Base-by-base conservation (phyloP, 2,888 invertebrate genomes). In the Agriopis leucophaearia region DNA sequence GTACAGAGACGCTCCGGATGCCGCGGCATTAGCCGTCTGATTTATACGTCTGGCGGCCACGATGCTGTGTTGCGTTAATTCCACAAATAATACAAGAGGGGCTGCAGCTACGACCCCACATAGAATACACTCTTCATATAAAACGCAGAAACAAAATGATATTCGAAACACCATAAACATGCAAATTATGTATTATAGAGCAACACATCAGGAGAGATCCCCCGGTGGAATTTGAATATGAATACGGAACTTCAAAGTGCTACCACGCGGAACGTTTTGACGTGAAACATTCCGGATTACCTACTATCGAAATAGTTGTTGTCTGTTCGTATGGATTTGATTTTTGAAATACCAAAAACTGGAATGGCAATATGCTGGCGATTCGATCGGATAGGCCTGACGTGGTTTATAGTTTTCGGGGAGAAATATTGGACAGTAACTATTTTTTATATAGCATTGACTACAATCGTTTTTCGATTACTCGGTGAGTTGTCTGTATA, bases 11-110 rank as follows among this genome's bases (percentile, higher is more conserved):
- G 82, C 86, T 83, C 88, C 92, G 92, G 92, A 92, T 90, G 90
- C 88, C 87, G 87, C 82, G 83, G 91, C 88, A 89, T 92, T 92
- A 91, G 85, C 82, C 78, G 74, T 77, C 81, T 93, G 92, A 94
- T 94, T 94, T 94, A 94, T 94, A 87, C 81, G 92, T 93, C 93
- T 94, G 92, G 81, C 83, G 92, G 81, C 83, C 83, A 83, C 86
- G 84, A 80, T 82, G 75, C 75, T 75, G 84, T 85, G 79, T 81
- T 83, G 82, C 84, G 86, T 83, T 90, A 88, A 91, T 88, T 85
- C 88, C 83, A 81, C 83, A 84, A 86, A 90, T 88, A 89, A 90
- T 89, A 79, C 86, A 81, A 77, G 81, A 81, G 84, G 85, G 85
- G 77, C 77, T 78, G 76, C 77, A 48, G 72, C 75, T 61, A 73